Evolutionary conservation across 92 coral and sea anemone species (phyloP), one percentile per base, ranked within the genome.

Genomic region (Isaurus tuberculatus): DNA sequence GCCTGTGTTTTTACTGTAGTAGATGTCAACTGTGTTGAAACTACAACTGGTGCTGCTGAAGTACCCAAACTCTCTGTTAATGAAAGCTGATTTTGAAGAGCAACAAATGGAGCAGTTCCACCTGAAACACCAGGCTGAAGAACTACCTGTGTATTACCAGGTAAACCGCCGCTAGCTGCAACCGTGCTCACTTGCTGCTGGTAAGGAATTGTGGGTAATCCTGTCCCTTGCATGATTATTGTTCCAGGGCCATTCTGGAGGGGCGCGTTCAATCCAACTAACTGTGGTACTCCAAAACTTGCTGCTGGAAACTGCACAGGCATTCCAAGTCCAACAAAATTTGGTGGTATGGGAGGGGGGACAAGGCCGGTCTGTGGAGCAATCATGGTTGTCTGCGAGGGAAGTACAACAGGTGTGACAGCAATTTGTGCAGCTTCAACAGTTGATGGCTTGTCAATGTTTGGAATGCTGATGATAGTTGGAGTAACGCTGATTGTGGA

Each of bases 1-100:
- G 71, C 42, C 13, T 33, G 83, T 23, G 88, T 57, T 60, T 86
- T 89, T 27, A 81, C 85, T 29, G 87, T 26, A 0, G 84, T 84
- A 22, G 88, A 73, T 36, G 86, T 32, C 43, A 85, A 28, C 29
- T 60, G 73, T n/a, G 82, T 9, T 25, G 74, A 63, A 9, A 75
- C 8, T 8, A 55, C 65, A 27, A 87, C 22, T 14, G 74, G 5
- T 57, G 82, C 23, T 10, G 88, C 48, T 22, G 58, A 27, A 23
- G 79, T 46, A 13, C 20, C 79, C n/a, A 42, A 27, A 23, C 70
- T 53, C 27, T 30, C 64, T 11, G 55, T 17, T 42, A 83, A 65
- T 15, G 75, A 40, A n/a, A 65, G 27, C 10, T 70, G 68, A 63
- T 43, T 51, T 49, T 65, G 63, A 27, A 19, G 36, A 23, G 70